Conservation (phyloP, 2,888 invertebrate species). For the Leucophora obtusa region DNA sequence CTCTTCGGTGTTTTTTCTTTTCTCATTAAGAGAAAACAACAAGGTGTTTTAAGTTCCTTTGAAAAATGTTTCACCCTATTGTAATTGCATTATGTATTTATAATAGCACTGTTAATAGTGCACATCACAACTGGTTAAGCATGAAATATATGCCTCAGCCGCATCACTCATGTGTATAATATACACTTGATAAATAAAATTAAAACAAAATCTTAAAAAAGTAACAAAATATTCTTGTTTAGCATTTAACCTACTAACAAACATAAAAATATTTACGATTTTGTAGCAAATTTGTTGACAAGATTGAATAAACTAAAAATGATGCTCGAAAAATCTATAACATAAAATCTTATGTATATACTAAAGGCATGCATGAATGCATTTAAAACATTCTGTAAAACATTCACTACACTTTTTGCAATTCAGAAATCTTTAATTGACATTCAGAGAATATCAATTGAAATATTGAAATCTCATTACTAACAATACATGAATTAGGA, state of each 20-base stretch:
- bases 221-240: conserved; percentile 11
- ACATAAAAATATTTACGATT: conserved; percentile 10
- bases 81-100: background rate
- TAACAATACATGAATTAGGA: too few species aligned
- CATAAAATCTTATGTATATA: background rate
- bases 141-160: conserved; percentile 8
- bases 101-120: conserved; percentile 18
- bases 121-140: conserved; percentile 24
- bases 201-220: conserved; percentile 3
- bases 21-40: too few species aligned
- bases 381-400: too few species aligned
- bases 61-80: background rate
- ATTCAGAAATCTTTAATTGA: too few species aligned
- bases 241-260: conserved; percentile 26
- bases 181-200: conserved; percentile 14
- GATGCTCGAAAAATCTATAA: background rate
- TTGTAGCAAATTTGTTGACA: conserved; percentile 3
- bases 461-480: too few species aligned
- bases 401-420: too few species aligned
- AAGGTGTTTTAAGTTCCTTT: too few species aligned
- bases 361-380: too few species aligned
- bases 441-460: too few species aligned
- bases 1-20: too few species aligned
- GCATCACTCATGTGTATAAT: background rate
- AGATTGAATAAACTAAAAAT: background rate